These are phyloP conservation scores for Boulengeromyrus knoepffleri DNA, from an alignment of 2,113 vertebrate genomes.

Conservation along the genomic window DNA sequence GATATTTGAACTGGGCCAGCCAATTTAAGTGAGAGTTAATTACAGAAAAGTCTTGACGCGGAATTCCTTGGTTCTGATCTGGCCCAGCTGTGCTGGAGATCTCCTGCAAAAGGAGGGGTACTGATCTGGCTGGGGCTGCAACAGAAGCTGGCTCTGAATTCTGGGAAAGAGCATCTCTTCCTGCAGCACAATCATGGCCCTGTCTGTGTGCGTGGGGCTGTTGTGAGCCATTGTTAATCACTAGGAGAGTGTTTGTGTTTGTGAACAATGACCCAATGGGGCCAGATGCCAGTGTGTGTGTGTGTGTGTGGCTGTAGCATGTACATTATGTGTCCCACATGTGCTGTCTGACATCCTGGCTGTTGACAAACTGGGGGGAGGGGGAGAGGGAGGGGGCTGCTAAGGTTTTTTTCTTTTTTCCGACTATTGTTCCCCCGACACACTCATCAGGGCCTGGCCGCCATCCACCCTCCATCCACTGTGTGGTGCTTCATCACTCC, in stretches of 20 bases:
- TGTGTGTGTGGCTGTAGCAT: not conserved
- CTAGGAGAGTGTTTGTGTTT: not conserved
- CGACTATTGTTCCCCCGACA: slow-evolving; percentile 46
- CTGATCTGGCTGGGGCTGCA: not conserved
- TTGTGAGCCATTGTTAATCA: not conserved
- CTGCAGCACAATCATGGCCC: not conserved
- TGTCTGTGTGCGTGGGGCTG: not conserved
- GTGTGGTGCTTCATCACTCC: not conserved
- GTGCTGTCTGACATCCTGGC: slow-evolving; percentile 49
- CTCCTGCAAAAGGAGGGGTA: not conserved
- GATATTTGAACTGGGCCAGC: not conserved
- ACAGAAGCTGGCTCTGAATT: not conserved
- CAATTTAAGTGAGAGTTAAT: not conserved
- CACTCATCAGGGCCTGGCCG: not conserved
- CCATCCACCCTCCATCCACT: not conserved
- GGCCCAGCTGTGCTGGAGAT: not conserved
- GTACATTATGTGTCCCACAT: not conserved
- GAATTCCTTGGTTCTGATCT: not conserved
- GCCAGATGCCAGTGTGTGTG: not conserved
- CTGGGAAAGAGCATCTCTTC: not conserved
- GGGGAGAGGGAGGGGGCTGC: not conserved
- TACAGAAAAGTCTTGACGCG: not conserved
- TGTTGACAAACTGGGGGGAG: slow-evolving; percentile 19
- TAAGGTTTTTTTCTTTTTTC: slow-evolving; percentile 33
- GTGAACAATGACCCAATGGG: not conserved